These are phyloP conservation scores for Ptiloglossa arizonensis DNA, from an alignment of 1,140 invertebrate genomes.

Conservation along the genomic window DNA sequence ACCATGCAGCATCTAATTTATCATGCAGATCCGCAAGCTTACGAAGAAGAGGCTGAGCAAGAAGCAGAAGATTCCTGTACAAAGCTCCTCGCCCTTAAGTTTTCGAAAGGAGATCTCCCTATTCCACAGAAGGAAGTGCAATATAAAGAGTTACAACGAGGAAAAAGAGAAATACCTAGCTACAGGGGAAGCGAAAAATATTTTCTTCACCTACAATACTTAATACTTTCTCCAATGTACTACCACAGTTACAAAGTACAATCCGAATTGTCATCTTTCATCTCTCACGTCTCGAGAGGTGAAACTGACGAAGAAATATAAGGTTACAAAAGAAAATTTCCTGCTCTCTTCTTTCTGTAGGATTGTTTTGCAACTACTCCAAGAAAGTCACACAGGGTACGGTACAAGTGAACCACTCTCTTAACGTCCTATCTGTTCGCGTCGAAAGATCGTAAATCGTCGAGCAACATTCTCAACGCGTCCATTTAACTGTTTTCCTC, in stretches of 20 bases:
- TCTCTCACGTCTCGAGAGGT: not conserved
- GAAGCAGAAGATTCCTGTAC: not conserved
- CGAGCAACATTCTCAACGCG: no score
- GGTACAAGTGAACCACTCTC: no score
- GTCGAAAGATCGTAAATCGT: no score
- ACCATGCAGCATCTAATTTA: not conserved
- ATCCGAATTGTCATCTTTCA: not conserved
- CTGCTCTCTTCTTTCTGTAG: not conserved
- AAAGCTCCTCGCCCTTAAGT: not conserved
- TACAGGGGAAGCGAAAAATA: not conserved
- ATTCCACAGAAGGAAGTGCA: not conserved
- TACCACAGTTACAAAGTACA: not conserved
- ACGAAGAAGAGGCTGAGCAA: not conserved
- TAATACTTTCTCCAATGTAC: not conserved
- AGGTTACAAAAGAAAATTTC: not conserved
- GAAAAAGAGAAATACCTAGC: not conserved
- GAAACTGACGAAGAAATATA: not conserved
- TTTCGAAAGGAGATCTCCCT: not conserved
- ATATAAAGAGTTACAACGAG: not conserved
- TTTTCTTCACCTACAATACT: not conserved
- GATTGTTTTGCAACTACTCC: no score
- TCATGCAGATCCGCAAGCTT: not conserved
- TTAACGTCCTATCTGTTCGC: no score
- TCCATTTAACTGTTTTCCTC: no score
- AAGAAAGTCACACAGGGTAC: no score